Evolutionary conservation across 2,113 vertebrate genomes (phyloP), one percentile per base, ranked within the genome.

Genomic region (Hippocampus barbouri): DNA sequence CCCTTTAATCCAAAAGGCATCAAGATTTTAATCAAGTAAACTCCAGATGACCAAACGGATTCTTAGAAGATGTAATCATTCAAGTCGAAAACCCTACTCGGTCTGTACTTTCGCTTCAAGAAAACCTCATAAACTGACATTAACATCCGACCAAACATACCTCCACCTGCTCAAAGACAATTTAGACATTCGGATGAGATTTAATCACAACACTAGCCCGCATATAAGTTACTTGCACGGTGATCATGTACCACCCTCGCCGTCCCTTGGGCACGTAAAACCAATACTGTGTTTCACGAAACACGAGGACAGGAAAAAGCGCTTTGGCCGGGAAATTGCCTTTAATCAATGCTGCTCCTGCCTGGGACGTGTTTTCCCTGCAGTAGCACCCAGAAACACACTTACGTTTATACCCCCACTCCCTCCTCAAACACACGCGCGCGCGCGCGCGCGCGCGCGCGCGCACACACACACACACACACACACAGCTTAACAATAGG

Each of bases 401-500:
- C 14, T 59, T 49, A 1, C 3, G 16, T 21, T 75, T 61, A 41
- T 65, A 34, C 45, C 65, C 60, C 73, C 1, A 1, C 69, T 0
- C 34, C 34, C 34, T 5, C 34, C 34, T 6, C 40, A 61, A 62
- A 34, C 12, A 5, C 40, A 7, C 69, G 70, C 25, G 53, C 70
- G 25, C 1, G 25, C 25, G 25, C 25, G 25, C 25, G 25, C 25
- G 25, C 69, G 70, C 25, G 53, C 70, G 25, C 1, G 25, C 25
- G 25, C 25, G 25, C n/a, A 30, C 30, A 30, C 30, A 30, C 30
- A 30, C 30, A 30, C 30, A 30, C 40, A 7, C 69, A 73, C 25
- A 53, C 70, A 53, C 71, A n/a, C 65, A 38, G 59, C 34, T 11
- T 25, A 79, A 77, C 70, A 72, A 71, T 45, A 43, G 61, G 27